Evolutionary conservation across 2,797 vertebrate species (phyloP).

Genomic region (Syngnathus rostellatus): DNA sequence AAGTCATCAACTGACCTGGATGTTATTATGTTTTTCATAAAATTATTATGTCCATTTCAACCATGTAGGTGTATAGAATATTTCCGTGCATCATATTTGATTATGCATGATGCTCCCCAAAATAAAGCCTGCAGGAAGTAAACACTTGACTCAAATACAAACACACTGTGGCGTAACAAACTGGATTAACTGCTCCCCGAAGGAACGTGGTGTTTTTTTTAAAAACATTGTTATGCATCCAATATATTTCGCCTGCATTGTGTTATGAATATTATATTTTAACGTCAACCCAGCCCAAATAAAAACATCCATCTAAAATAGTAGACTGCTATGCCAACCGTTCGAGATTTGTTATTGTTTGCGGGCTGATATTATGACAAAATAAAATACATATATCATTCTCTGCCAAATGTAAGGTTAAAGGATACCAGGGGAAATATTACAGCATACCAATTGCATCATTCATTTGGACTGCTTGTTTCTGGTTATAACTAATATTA

Average conservation of each 20-base stretch:
- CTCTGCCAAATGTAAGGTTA: not conserved
- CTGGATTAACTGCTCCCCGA: not conserved
- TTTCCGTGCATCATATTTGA: conserved; percentile 54
- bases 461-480: not conserved
- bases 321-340: not conserved
- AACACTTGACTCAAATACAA: not conserved
- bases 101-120: conserved; percentile 32
- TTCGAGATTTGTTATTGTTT: not conserved
- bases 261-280: not conserved
- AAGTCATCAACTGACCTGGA: conserved; percentile 47
- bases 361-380: not conserved
- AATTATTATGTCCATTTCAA: conserved; percentile 37
- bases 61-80: conserved; percentile 45
- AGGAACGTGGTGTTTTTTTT: not conserved
- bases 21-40: conserved; percentile 22
- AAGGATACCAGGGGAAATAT: not conserved
- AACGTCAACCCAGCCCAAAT: not conserved
- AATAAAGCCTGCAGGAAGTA: conserved; percentile 16
- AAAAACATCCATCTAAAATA: not conserved
- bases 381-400: not conserved
- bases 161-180: not conserved
- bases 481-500: not conserved
- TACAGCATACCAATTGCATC: not conserved
- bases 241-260: not conserved
- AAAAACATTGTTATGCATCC: not conserved